Base-by-base conservation (phyloP, 2,797 vertebrate species). In the Chrosomus eos region DNA sequence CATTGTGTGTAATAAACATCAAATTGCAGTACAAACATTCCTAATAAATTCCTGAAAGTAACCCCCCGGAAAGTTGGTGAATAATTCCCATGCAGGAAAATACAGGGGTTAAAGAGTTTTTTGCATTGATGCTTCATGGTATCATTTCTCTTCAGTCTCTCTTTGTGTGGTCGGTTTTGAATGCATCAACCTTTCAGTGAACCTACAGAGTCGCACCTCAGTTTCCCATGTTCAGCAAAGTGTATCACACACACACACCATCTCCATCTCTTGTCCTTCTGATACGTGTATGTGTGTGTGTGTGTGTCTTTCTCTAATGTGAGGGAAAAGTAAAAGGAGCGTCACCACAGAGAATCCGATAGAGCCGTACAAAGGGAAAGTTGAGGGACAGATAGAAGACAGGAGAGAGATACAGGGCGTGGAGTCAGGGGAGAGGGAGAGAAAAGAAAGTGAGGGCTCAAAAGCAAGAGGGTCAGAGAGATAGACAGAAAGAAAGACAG, bases 141-240 rank as follows among this genome's bases (percentile, higher is more conserved):
- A 71, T 87, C 51, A 76, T 81, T 77, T 75, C n/a, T 60, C 26
- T 88, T 55, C 10, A 7, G 10, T 82, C 23, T 81, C 62, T 75
- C 80, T 85, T 87, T 87, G 45, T 84, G 71, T 80, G 62, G 68
- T 79, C 78, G 60, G 70, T 45, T 86, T 70, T 85, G 28, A 82
- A 58, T 64, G 45, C 26, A 5, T 74, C 86, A 81, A 78, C 83
- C 81, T 88, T 73, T 82, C 64, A 38, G 66, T 89, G 85, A 88
- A 88, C 86, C 80, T 82, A 53, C 78, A 82, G 82, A 88, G 74
- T 89, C 82, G 84, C 90, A 86, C 88, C 83, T 87, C 70, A 86
- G 87, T 86, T 90, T 91, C 87, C 87, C 86, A 90, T 88, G 86
- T 84, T 87, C 83, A 85, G 81, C 58, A 73, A 16, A n/a, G 74